These are phyloP conservation scores for Macropodus opercularis DNA, from an alignment of 2,797 vertebrate genomes.

Conservation along the genomic window DNA sequence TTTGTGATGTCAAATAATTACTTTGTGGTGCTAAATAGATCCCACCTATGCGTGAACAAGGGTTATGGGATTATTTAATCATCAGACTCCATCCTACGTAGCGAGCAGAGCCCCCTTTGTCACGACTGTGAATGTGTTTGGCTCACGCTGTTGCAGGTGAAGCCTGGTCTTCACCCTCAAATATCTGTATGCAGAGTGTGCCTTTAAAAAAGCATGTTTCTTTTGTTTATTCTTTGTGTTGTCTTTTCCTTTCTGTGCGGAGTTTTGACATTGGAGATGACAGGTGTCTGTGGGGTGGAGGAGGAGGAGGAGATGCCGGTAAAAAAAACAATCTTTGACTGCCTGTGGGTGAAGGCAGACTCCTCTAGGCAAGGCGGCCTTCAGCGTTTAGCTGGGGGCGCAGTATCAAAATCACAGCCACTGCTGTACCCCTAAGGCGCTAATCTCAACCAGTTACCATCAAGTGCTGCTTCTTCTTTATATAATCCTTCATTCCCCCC, in stretches of 20 bases:
- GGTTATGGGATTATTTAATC: background rate
- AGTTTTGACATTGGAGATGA: slow-evolving; percentile 82
- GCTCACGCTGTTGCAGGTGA: slow-evolving; percentile 59
- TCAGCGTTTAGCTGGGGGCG: slow-evolving; percentile 84
- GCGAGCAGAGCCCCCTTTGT: slow-evolving; percentile 18
- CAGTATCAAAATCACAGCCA: slow-evolving; percentile 83
- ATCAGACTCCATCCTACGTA: background rate
- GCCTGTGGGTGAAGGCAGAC: slow-evolving; percentile 82
- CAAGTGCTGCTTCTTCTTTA: slow-evolving; percentile 81
- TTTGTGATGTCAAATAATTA: background rate
- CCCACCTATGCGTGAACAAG: background rate
- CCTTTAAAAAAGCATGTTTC: slow-evolving; percentile 75
- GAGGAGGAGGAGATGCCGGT: slow-evolving; percentile 62
- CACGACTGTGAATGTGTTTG: slow-evolving; percentile 35
- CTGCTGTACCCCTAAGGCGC: slow-evolving; percentile 83
- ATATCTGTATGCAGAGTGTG: slow-evolving; percentile 77
- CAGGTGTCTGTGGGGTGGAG: slow-evolving; percentile 80
- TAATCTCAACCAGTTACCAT: slow-evolving; percentile 84
- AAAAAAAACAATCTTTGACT: slow-evolving; percentile 82
- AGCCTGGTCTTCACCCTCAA: slow-evolving; percentile 51
- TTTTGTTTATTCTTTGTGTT: slow-evolving; percentile 81
- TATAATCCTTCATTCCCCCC: slow-evolving; percentile 75
- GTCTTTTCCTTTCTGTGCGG: slow-evolving; percentile 74
- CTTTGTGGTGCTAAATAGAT: background rate
- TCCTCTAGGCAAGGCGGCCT: slow-evolving; percentile 82